Base-by-base conservation (phyloP, 1,140 invertebrate species). In the Onthophagus taurus region DNA sequence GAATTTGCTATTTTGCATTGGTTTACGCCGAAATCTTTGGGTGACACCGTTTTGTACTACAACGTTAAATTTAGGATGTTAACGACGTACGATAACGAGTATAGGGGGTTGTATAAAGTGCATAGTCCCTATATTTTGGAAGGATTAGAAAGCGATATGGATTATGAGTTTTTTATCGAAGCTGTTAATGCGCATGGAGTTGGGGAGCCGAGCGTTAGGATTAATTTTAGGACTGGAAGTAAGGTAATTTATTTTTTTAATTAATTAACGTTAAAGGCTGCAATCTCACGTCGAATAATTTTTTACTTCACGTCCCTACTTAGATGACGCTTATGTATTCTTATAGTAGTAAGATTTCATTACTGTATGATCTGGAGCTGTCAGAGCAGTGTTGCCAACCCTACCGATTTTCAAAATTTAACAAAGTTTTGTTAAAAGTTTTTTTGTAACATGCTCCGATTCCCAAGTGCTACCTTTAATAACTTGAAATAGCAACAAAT, bases 81-180 rank as follows among this genome's bases (percentile, higher is more conserved):
- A 8, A 50, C 47, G 6, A 48, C 50, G 9, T 53, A 57, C 38
- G 62, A 68, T 39, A 54, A 62, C 30, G 67, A 70, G 9, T 64
- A 65, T 41, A 52, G 54, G 45, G 31, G 47, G 14, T 49, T 58
- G 9, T 45, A 38, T 9, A 52, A 47, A 19, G 67, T 76, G 13
- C 74, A 75, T 50, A 76, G 81, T 19, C 85, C 85, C 4, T 81
- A 74, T 53, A 77, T 89, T 44, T 60, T 89, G 44, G 82, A 86
- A 65, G 72, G 77, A 49, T 66, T 89, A 16, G 72, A 79, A 51
- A 74, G 79, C 4, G 76, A 80, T 55, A 76, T 77, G 1, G 74
- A 83, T 51, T 89, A 90, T 58, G 86, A 90, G 61, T 80, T 85
- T 44, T 89, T 77, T 55, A 77, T 89, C 12, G 78, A 82, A 53